Evolutionary conservation across 2,888 invertebrate species (phyloP).

Genomic region (Apodemia mormo): DNA sequence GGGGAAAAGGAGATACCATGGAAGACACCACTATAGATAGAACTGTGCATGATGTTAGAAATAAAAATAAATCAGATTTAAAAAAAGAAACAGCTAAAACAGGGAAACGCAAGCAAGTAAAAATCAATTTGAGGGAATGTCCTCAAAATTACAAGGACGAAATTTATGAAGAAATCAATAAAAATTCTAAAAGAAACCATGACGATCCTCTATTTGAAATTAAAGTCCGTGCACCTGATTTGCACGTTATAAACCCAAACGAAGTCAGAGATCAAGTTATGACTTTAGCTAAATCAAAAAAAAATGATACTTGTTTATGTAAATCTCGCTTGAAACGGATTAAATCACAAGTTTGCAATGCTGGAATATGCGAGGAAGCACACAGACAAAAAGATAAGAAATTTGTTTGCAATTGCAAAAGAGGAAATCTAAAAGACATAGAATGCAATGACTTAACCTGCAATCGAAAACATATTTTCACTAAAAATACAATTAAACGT

Average conservation of each 20-base stretch:
- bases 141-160: neutral
- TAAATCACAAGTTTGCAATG: conserved; percentile 34
- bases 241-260: conserved; percentile 43
- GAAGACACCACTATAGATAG: neutral
- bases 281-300: conserved; percentile 35
- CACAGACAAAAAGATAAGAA: conserved; percentile 39
- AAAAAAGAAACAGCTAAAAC: neutral
- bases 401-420: conserved; percentile 42
- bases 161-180: neutral
- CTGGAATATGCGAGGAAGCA: conserved; percentile 41
- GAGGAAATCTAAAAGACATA: conserved; percentile 30
- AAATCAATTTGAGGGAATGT: neutral
- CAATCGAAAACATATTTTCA: conserved; percentile 26
- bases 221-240: conserved; percentile 43
- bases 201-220: conserved; percentile 45
- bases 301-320: conserved; percentile 42
- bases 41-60: neutral
- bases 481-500: neutral
- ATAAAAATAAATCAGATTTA: neutral
- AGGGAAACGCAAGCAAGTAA: too few relatives aligned
- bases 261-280: conserved; percentile 45
- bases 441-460: conserved; percentile 47
- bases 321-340: conserved; percentile 36
- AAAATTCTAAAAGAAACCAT: conserved; percentile 21
- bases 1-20: neutral